phyloP scores from a whole-genome alignment of 2,113 vertebrate species.

The Tachycineta bicolor region DNA sequence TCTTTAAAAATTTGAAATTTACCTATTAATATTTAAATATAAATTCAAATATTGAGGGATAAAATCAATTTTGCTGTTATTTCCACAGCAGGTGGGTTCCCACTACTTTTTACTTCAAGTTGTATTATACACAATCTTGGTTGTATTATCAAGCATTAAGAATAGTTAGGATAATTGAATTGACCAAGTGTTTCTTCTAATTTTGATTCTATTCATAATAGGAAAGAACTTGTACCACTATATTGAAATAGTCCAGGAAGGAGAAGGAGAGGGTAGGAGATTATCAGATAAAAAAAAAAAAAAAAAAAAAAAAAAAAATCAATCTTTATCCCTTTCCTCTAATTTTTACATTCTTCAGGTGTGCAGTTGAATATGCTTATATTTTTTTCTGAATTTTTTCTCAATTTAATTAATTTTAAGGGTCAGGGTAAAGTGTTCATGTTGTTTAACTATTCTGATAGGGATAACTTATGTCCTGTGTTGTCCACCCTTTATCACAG shows the following conservation, averaged over 20 bases:
- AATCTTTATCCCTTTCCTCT: fast-evolving
- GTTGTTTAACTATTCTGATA: not conserved
- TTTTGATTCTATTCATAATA: not conserved
- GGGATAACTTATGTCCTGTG: not conserved
- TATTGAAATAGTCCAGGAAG: not conserved
- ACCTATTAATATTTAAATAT: not conserved
- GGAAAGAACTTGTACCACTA: not conserved
- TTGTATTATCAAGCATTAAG: not conserved
- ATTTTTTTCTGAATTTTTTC: not conserved
- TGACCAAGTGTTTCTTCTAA: not conserved
- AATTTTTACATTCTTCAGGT: not conserved
- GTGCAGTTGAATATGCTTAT: not conserved
- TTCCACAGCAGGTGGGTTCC: not conserved
- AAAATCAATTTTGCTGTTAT: not conserved
- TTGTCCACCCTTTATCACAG: not conserved
- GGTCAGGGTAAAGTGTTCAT: not conserved
- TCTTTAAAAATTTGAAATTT: not conserved
- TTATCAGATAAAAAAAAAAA: not conserved
- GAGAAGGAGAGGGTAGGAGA: not conserved
- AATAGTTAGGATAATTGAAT: not conserved
- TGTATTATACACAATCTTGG: not conserved
- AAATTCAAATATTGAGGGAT: not conserved
- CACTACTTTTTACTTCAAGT: not conserved
- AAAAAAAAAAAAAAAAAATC: too few relatives aligned
- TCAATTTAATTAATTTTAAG: not conserved